phyloP scores from a whole-genome alignment of 2,113 vertebrate genomes.

The Martes martes region DNA sequence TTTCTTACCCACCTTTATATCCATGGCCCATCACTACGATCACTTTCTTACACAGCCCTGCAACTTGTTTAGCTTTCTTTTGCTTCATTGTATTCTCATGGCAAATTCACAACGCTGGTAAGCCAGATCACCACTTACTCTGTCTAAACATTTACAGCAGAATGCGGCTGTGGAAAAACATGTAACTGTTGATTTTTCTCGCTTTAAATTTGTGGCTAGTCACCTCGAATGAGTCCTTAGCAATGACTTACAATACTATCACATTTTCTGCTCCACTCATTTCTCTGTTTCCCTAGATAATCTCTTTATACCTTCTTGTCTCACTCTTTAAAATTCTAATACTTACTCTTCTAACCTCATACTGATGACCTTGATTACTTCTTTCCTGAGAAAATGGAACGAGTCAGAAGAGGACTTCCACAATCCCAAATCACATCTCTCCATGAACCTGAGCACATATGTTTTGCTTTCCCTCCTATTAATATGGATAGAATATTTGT shows the following conservation, averaged over 20 bases:
- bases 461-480: neutral
- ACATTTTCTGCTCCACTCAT: neutral
- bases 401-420: neutral
- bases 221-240: neutral
- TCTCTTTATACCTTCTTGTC: neutral
- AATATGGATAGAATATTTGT: neutral
- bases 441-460: neutral
- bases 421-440: neutral
- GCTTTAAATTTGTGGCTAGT: neutral
- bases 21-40: neutral
- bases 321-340: neutral
- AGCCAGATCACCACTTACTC: neutral
- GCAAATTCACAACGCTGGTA: neutral
- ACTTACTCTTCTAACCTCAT: neutral
- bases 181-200: neutral
- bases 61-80: neutral
- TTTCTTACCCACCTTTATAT: neutral
- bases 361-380: neutral
- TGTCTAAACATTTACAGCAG: neutral
- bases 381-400: neutral
- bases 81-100: neutral
- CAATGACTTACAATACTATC: neutral
- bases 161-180: neutral
- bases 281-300: neutral
- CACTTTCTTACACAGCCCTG: neutral